A percentile compares a stretch with the other conserved stretches of the same genome.
Evolutionary conservation across 2,888 invertebrate genomes (phyloP).

Genomic region (Boloria euphrosyne): DNA sequence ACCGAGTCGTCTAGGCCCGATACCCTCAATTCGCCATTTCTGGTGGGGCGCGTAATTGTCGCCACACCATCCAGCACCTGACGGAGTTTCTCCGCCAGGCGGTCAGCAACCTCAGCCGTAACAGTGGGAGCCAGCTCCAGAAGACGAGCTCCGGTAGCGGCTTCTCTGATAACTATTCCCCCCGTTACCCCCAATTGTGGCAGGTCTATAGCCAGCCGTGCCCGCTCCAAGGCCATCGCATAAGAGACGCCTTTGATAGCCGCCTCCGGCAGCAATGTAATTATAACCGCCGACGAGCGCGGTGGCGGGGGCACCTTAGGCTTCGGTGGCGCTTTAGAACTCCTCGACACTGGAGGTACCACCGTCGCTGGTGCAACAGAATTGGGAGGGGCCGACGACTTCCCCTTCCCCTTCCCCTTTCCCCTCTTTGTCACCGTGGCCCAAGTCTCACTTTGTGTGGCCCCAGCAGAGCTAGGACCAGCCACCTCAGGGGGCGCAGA

Average conservation of each 20-base stretch:
- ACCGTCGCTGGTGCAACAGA: too few relatives aligned
- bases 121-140: background rate
- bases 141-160: constrained; percentile 9
- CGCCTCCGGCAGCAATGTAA: background rate
- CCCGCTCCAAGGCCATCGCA: constrained; percentile 2
- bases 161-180: background rate
- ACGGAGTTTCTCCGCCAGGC: background rate
- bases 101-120: background rate
- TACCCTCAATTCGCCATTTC: background rate
- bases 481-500: too few relatives aligned
- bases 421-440: too few relatives aligned
- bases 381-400: too few relatives aligned
- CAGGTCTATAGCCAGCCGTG: background rate
- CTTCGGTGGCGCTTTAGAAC: background rate
- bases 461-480: too few relatives aligned
- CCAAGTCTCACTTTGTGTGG: too few relatives aligned
- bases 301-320: constrained; percentile 2
- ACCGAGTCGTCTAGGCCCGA: constrained; percentile 12
- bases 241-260: background rate
- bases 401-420: background rate
- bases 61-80: constrained; percentile 11
- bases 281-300: background rate
- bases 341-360: background rate
- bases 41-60: constrained; percentile 5
- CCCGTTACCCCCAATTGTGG: background rate